phyloP scores from a whole-genome alignment of 2,888 invertebrate genomes.

The Rosalia funebris region DNA sequence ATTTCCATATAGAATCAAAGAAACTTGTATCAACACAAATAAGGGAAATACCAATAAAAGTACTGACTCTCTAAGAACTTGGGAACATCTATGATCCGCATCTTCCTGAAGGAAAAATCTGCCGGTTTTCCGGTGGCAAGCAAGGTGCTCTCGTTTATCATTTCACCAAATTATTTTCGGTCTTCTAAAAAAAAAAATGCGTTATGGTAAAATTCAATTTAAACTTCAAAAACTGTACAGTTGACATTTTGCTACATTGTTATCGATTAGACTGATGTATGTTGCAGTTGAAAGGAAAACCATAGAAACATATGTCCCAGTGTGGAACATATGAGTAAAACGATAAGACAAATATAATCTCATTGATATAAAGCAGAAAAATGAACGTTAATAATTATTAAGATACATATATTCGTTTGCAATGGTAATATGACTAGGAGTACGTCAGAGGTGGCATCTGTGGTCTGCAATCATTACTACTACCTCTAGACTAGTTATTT shows the following conservation, averaged over 20 bases:
- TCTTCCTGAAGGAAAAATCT: conserved; percentile 62
- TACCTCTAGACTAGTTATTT: no score
- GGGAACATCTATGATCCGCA: conserved; percentile 49
- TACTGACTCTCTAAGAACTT: conserved; percentile 52
- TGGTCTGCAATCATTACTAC: no score
- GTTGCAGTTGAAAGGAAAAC: neutral
- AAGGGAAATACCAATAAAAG: neutral
- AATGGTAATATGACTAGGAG: no score
- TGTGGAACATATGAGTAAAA: no score
- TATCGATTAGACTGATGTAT: no score
- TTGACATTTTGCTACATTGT: conserved; percentile 1
- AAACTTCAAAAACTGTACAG: conserved; percentile 3
- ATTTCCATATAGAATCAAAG: no score
- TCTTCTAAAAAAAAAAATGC: neutral
- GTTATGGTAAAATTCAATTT: neutral
- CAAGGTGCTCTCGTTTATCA: conserved; percentile 7
- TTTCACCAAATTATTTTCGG: neutral
- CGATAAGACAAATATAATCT: no score
- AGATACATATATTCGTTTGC: no score
- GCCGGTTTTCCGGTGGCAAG: conserved; percentile 56
- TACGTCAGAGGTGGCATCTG: no score
- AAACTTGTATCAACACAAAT: neutral
- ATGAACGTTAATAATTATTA: no score
- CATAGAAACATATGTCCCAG: no score
- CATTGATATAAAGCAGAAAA: no score